Conservation (phyloP, 2,797 vertebrate species). For the Ctenosaura bakeri region DNA sequence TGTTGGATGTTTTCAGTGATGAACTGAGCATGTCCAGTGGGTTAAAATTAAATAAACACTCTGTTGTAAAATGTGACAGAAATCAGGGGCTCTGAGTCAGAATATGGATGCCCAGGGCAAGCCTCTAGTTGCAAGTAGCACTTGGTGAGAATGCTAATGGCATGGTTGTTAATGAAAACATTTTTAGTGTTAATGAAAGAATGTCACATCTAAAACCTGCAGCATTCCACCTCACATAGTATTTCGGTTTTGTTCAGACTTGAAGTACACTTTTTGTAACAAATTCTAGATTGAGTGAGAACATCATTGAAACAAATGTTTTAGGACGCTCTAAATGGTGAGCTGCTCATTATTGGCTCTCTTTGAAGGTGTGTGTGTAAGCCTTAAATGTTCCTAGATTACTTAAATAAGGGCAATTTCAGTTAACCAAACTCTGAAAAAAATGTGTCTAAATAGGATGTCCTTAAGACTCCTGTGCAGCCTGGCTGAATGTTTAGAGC, state of each 20-base stretch:
- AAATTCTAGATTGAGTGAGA: neutral
- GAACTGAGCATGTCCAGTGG: neutral
- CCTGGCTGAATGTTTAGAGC: neutral
- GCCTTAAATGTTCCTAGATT: constrained; percentile 22
- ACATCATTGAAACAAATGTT: neutral
- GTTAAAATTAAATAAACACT: neutral
- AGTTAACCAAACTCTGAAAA: constrained; percentile 31
- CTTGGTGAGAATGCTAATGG: constrained; percentile 7
- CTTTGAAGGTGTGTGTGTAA: neutral
- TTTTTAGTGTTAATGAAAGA: neutral
- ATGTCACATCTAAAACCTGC: neutral
- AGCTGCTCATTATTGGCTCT: neutral
- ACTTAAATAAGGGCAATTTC: constrained; percentile 41
- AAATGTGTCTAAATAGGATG: no score
- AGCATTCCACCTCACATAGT: neutral
- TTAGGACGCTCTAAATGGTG: neutral
- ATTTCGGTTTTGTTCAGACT: neutral
- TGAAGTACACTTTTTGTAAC: neutral
- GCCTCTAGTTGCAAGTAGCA: neutral
- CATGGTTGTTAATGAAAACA: neutral
- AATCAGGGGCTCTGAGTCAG: neutral
- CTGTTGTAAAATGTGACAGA: neutral
- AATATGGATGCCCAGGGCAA: neutral
- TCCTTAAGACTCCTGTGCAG: constrained; percentile 47
- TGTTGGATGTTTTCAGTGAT: no score